Evolutionary conservation across 1,140 invertebrate genomes (phyloP).

Genomic region (Drepana arcuata): DNA sequence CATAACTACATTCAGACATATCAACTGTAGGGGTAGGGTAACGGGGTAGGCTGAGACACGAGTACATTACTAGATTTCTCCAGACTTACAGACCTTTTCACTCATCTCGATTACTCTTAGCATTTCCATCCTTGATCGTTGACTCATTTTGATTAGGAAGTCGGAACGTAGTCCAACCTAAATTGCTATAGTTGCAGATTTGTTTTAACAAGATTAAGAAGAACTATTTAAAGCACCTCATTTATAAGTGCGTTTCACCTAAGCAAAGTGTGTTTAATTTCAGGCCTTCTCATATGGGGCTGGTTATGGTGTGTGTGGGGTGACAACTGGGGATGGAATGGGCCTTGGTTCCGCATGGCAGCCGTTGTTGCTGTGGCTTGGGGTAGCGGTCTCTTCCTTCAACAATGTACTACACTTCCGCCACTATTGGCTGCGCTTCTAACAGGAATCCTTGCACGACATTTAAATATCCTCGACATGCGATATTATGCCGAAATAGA

Average conservation of each 20-base stretch:
- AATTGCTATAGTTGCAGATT: too few relatives aligned
- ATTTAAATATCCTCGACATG: constrained; percentile 48
- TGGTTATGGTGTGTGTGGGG: constrained; percentile 39
- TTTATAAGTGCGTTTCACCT: background rate
- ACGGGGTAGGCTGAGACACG: too few relatives aligned
- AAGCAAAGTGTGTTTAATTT: background rate
- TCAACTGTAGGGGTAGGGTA: too few relatives aligned
- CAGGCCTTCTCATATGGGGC: constrained; percentile 44
- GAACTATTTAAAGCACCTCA: background rate
- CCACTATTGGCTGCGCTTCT: constrained; percentile 42
- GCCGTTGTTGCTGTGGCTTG: constrained; percentile 37
- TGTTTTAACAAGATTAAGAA: too few relatives aligned
- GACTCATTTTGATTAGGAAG: too few relatives aligned
- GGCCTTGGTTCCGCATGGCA: constrained; percentile 35
- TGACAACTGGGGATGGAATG: constrained; percentile 37
- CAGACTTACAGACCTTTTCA: too few relatives aligned
- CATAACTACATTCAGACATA: too few relatives aligned
- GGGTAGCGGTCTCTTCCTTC: constrained; percentile 35
- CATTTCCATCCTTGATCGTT: too few relatives aligned
- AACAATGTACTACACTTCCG: constrained; percentile 39
- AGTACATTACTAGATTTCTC: too few relatives aligned
- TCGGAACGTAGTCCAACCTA: too few relatives aligned
- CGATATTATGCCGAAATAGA: constrained; percentile 35
- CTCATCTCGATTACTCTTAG: too few relatives aligned
- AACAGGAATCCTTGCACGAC: constrained; percentile 44